phyloP scores from a whole-genome alignment of 2,888 invertebrate species.

The Philonicus albiceps region DNA sequence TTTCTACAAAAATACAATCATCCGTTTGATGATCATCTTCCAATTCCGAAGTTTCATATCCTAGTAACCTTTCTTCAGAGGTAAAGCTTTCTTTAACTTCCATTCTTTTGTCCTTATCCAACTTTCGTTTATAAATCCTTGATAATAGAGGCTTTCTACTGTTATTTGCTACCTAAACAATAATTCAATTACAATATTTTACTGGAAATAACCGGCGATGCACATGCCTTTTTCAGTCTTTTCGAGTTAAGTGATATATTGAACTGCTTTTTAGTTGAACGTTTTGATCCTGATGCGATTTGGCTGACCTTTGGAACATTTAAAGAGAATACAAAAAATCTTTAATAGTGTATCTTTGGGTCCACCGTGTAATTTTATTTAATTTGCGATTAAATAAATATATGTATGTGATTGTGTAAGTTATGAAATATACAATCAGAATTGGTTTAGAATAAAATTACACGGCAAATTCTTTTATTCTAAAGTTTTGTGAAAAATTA shows the following conservation, averaged over 20 bases:
- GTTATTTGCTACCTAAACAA: not conserved
- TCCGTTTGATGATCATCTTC: not conserved
- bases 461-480: not conserved
- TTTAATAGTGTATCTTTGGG: not conserved
- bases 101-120: not conserved
- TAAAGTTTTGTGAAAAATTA: not conserved
- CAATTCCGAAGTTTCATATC: not conserved
- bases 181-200: not conserved
- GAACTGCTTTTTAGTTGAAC: not conserved
- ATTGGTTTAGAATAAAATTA: not conserved
- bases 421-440: not conserved
- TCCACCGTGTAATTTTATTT: not conserved
- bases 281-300: not conserved
- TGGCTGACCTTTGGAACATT: not conserved
- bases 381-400: not conserved
- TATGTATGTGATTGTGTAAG: not conserved
- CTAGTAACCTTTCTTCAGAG: not conserved
- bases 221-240: not conserved
- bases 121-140: not conserved
- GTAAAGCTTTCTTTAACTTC: not conserved
- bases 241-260: not conserved
- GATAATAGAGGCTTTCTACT: not conserved
- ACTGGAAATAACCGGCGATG: not conserved
- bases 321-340: not conserved
- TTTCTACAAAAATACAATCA: conserved; percentile 40